These are phyloP conservation scores for Sitophilus oryzae DNA, from an alignment of 1,140 invertebrate genomes.

Conservation along the genomic window DNA sequence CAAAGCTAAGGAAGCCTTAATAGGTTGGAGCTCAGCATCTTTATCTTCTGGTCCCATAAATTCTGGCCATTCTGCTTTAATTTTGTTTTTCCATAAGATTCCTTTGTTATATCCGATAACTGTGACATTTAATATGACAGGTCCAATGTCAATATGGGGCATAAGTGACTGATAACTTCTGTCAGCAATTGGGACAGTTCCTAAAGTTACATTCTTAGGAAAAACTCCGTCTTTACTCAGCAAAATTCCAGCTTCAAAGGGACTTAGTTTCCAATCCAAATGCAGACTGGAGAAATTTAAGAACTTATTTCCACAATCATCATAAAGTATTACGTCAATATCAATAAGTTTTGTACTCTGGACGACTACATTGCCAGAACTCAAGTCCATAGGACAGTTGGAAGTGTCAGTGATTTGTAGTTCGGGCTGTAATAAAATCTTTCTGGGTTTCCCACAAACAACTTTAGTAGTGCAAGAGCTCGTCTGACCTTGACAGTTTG, in stretches of 20 bases:
- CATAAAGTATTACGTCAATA: constrained; percentile 62
- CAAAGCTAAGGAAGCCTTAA: constrained; percentile 49
- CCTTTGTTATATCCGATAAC: constrained; percentile 56
- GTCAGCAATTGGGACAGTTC: constrained; percentile 47
- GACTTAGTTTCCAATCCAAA: constrained; percentile 62
- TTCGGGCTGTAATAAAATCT: constrained; percentile 53
- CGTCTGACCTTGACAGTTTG: constrained; percentile 46
- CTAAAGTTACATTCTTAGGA: constrained; percentile 47
- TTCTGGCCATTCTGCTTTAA: constrained; percentile 52
- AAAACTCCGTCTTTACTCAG: constrained; percentile 39
- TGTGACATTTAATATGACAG: constrained; percentile 55
- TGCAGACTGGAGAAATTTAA: constrained; percentile 72
- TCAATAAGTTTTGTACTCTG: constrained; percentile 57
- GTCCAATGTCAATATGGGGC: constrained; percentile 53
- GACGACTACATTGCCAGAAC: constrained; percentile 53
- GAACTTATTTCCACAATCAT: constrained; percentile 63
- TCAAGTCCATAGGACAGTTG: constrained; percentile 53
- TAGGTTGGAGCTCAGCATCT: constrained; percentile 48
- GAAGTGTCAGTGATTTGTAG: constrained; percentile 47
- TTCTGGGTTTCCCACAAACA: constrained; percentile 56
- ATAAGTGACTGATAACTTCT: constrained; percentile 56
- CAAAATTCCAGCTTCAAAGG: constrained; percentile 42
- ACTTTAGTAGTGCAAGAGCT: constrained; percentile 44
- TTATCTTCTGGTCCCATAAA: constrained; percentile 52
- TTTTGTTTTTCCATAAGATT: constrained; percentile 46